phyloP scores from a whole-genome alignment of 2,888 invertebrate species.

The Eilema depressum region DNA sequence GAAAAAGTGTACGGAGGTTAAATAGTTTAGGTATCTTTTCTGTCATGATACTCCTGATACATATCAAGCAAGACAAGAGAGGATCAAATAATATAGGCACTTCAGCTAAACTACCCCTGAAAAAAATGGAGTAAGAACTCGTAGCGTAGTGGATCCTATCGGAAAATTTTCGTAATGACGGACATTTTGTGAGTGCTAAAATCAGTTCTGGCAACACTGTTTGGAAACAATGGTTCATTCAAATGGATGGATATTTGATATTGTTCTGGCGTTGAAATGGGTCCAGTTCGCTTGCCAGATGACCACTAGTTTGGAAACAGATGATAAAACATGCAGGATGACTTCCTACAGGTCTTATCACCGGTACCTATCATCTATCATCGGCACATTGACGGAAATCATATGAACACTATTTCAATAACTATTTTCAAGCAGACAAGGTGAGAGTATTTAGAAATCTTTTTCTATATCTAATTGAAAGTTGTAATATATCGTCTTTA shows the following conservation, averaged over 20 bases:
- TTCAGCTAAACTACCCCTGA: background rate
- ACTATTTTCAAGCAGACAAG: background rate
- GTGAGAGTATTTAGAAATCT: background rate
- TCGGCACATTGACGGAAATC: too few relatives aligned
- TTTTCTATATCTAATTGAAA: background rate
- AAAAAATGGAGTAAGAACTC: background rate
- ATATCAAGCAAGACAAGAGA: background rate
- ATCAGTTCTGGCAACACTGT: slow-evolving; percentile 6
- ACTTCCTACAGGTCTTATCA: too few relatives aligned
- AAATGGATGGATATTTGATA: slow-evolving; percentile 32
- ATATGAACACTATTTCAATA: background rate
- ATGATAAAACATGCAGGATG: slow-evolving; percentile 22
- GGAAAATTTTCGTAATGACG: background rate
- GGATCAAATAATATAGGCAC: background rate
- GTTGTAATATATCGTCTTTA: background rate
- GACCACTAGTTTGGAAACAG: slow-evolving; percentile 21
- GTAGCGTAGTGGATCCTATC: background rate
- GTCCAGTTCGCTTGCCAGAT: slow-evolving; percentile 24
- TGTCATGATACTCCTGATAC: background rate
- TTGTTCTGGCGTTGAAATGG: slow-evolving; percentile 27
- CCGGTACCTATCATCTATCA: too few relatives aligned
- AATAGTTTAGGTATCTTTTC: background rate
- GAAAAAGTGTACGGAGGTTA: background rate
- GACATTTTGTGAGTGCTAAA: background rate
- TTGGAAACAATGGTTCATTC: slow-evolving; percentile 43